Evolutionary conservation across 2,888 invertebrate genomes (phyloP), one percentile per base, ranked within the genome.

Genomic region (Mesoligia furuncula): DNA sequence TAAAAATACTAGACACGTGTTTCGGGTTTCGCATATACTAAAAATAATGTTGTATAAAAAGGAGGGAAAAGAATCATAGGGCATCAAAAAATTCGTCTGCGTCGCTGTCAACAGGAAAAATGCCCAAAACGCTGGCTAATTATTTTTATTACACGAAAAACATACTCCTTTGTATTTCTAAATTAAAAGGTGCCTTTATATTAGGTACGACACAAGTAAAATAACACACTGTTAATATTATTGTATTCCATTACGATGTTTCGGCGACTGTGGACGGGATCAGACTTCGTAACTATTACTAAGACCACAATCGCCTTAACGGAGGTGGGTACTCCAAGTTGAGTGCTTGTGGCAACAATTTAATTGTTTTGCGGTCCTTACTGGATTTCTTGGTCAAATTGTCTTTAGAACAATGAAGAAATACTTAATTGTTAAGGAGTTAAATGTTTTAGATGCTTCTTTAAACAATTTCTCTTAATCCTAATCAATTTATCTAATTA

Each of bases 291-390:
- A 73, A 79, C 73, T 70, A 39, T 72, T 51, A 61, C 48, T 64
- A 42, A 73, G 65, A 77, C 79, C 72, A 39, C 69, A 83, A 79
- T 79, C 72, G 61, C 61, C 65, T 79, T 64, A 69, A 17, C 36
- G 0, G 17, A 17, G 27, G 54, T 64, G 39, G 11, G 45, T 78
- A 48, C 31, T 8, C 39, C 27, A 64, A 81, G 17, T 68, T 48
- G 6, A 62, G 42, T 51, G 67, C 45, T 71, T 59, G 20, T 59
- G 61, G 66, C 45, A 74, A 64, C 51, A 68, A 78, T 42, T 78
- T 72, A 74, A 74, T 78, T 82, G 45, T 61, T 27, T 68, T 73
- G 66, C 9, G 59, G 76, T 17, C 59, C 6, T 45, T n/a, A 17
- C 45, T 31, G n/a, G 31, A 39, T 67, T 67, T 31, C 51, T 71